Evolutionary conservation across 2,888 invertebrate species (phyloP), one percentile per base, ranked within the genome.

Genomic region (Drosophila stalkeri): DNA sequence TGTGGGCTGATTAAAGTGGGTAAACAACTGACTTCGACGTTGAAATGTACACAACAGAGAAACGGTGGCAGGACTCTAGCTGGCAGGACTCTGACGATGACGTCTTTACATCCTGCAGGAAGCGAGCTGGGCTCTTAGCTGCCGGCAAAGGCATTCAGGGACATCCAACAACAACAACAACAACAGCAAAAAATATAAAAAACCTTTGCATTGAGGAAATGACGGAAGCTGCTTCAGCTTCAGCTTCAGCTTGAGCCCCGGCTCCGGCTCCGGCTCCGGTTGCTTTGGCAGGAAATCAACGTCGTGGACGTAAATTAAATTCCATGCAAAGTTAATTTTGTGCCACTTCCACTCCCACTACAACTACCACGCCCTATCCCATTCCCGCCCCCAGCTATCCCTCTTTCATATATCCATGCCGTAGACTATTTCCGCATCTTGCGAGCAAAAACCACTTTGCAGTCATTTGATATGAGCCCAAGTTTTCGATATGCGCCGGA

Each of bases 261-360:
- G 55, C 74, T 81, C 55, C 49, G 43, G 43, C 57, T 46, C 54
- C 54, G 39, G 41, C 52, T 66, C 66, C 66, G 66, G 71, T 77
- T 86, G 86, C 88, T 85, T 82, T 76, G 79, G 78, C 89, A 90
- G 91, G 91, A 91, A 91, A 91, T 91, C 91, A 91, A 83, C 84
- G 89, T 89, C 89, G 82, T 87, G 91, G 72, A 89, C 87, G 90
- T 89, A 90, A 91, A 91, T 91, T 91, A 90, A 90, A 91, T 91
- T 91, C 90, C 85, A 88, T 76, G 86, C 89, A 81, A 89, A 89
- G 86, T 85, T 89, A 85, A 85, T 85, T 85, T 86, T 82, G 76
- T 64, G 65, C 61, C 37, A 33, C 43, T 18, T 46, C 46, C 39
- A 23, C 23, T 3, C 6, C 6, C 46, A 8, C 23, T 7, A 6